Conservation (phyloP, 2,797 vertebrate genomes). For the Acipenser transmontanus region DNA sequence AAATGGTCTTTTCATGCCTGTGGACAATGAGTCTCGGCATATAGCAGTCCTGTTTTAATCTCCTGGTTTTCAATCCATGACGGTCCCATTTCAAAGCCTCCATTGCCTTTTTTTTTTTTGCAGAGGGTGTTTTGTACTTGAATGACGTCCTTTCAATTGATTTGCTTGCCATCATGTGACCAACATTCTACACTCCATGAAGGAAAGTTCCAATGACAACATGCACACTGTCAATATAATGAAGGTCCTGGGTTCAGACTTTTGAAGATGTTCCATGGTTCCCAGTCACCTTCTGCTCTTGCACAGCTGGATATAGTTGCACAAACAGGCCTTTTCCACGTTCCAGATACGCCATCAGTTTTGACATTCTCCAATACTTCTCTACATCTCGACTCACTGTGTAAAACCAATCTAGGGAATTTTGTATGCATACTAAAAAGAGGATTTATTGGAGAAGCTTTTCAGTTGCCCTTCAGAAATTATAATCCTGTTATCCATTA, state of each 20-base stretch:
- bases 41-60: neutral
- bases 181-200: conserved; percentile 6
- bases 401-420: too few species aligned
- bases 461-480: too few species aligned
- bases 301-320: too few species aligned
- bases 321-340: too few species aligned
- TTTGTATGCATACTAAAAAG: too few species aligned
- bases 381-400: too few species aligned
- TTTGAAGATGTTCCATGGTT: neutral
- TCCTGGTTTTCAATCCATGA: conserved; percentile 3
- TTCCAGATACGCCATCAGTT: too few species aligned
- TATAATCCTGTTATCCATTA: too few species aligned
- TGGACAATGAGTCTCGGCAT: conserved; percentile 14
- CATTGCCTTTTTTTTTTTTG: neutral
- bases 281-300: too few species aligned
- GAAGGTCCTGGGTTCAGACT: neutral
- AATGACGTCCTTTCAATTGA: conserved; percentile 19
- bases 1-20: conserved; percentile 5
- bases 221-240: neutral
- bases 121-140: neutral
- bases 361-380: too few species aligned
- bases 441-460: too few species aligned
- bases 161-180: conserved; percentile 7
- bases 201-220: neutral
- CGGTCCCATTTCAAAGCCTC: neutral